These are phyloP conservation scores for Lingula anatina DNA, from an alignment of 2,888 invertebrate genomes.

Conservation along the genomic window DNA sequence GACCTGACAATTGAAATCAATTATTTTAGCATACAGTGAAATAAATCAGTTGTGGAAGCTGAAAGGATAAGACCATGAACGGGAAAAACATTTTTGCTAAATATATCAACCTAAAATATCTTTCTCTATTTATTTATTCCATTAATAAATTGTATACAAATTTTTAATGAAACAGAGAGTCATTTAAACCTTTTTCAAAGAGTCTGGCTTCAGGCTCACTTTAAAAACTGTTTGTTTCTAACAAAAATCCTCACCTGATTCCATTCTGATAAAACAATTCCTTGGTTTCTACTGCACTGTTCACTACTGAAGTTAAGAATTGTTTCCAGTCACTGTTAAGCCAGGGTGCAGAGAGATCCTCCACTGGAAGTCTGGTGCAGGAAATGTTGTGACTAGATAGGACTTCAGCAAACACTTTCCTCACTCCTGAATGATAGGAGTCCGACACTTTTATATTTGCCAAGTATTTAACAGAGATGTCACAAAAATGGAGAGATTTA, in stretches of 20 bases:
- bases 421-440: conserved; percentile 21
- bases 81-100: too few relatives aligned
- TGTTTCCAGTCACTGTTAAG: too few relatives aligned
- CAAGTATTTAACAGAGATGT: conserved; percentile 23
- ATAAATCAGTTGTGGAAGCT: too few relatives aligned
- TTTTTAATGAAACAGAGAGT: too few relatives aligned
- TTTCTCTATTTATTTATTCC: too few relatives aligned
- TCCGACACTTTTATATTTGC: conserved; percentile 22
- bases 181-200: conserved; percentile 3
- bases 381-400: conserved; percentile 11
- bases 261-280: conserved; percentile 12
- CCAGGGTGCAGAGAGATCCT: too few relatives aligned
- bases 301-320: conserved; percentile 13
- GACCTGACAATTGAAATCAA: conserved; percentile 15
- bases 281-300: conserved; percentile 9
- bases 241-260: conserved; percentile 16
- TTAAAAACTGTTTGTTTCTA: not conserved
- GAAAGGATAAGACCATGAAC: too few relatives aligned
- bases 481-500: conserved; percentile 9
- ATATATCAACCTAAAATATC: too few relatives aligned
- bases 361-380: conserved; percentile 6
- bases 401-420: too few relatives aligned
- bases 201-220: conserved; percentile 2
- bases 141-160: too few relatives aligned
- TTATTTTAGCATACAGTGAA: too few relatives aligned